Conservation (phyloP, 2,797 vertebrate genomes). For the Gambusia yucatana region DNA sequence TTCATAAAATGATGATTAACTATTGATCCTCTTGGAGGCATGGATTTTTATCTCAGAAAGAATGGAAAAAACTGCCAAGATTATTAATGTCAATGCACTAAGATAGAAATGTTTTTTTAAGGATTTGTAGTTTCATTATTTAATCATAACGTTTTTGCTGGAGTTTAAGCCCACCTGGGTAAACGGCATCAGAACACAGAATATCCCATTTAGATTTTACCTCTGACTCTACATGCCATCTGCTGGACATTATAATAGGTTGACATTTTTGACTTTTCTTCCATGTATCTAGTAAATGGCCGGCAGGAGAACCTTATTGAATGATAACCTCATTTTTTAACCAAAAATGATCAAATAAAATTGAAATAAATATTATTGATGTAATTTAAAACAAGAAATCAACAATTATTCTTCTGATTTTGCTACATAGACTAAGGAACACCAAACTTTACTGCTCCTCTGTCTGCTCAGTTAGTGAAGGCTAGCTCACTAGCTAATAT, state of each 20-base stretch:
- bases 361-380: background rate
- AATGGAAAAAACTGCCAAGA: no score
- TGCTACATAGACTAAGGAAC: background rate
- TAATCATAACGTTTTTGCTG: background rate
- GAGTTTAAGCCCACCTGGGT: background rate
- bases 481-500: background rate
- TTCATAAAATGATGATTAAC: background rate
- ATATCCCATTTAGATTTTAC: background rate
- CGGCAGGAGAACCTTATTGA: background rate
- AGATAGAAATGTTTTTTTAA: background rate
- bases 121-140: background rate
- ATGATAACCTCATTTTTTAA: background rate
- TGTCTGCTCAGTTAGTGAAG: no score
- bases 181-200: background rate
- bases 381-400: background rate
- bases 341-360: background rate
- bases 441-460: no score
- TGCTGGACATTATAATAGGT: background rate
- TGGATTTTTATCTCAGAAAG: background rate
- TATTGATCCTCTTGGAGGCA: background rate
- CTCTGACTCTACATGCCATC: background rate
- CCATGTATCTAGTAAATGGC: background rate
- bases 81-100: background rate
- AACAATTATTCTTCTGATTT: slow-evolving; percentile 2
- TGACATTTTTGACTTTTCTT: background rate